A percentile compares a stretch with the other conserved stretches of the same genome.
phyloP scores from a whole-genome alignment of 1,140 invertebrate genomes.

The Brachystomella parvula region DNA sequence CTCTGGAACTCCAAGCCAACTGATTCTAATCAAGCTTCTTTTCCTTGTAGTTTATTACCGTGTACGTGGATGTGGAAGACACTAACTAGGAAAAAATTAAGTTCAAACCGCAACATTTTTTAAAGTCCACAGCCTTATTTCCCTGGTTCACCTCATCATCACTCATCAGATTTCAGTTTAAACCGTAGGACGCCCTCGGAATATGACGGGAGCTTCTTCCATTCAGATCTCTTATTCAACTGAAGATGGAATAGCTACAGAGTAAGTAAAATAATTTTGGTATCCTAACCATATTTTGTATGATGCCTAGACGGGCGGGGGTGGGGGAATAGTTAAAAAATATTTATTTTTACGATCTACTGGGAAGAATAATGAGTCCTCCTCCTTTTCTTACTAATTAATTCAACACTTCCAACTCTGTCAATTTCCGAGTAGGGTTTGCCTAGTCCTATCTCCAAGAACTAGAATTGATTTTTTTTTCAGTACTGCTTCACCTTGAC shows the following conservation, averaged over 20 bases:
- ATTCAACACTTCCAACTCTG: neutral
- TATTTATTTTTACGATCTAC: neutral
- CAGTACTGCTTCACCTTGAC: too few species aligned
- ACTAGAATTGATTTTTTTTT: too few species aligned
- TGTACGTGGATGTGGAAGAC: too few species aligned
- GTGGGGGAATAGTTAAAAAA: neutral
- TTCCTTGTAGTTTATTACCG: too few species aligned
- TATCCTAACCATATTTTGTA: neutral
- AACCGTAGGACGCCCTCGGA: too few species aligned
- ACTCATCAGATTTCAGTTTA: too few species aligned
- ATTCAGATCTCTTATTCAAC: constrained; percentile 6
- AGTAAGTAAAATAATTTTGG: constrained; percentile 3
- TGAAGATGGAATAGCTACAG: neutral
- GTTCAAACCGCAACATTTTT: too few species aligned
- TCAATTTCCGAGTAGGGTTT: neutral
- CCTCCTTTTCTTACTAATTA: neutral
- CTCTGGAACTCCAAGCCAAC: too few species aligned
- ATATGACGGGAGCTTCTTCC: constrained; percentile 4
- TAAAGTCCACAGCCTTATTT: too few species aligned
- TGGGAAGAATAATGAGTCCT: neutral
- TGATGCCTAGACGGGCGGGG: neutral
- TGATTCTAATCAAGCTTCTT: too few species aligned
- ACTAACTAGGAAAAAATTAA: too few species aligned
- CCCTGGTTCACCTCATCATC: too few species aligned
- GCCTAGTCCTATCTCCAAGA: neutral